These are phyloP conservation scores for Aulostomus chinensis DNA, from an alignment of 2,797 vertebrate species.

Conservation along the genomic window DNA sequence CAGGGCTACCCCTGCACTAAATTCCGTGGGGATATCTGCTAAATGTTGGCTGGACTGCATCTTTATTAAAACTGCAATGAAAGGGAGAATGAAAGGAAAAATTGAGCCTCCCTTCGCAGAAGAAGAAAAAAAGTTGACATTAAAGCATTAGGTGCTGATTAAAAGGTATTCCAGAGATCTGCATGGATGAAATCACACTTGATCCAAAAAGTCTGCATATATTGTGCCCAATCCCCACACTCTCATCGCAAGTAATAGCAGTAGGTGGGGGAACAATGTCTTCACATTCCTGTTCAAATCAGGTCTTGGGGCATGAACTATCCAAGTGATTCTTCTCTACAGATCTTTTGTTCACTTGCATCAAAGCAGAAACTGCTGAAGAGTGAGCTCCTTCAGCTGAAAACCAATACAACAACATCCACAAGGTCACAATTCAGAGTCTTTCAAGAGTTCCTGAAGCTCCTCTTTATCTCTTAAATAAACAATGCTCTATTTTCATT, in stretches of 20 bases:
- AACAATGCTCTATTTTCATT: constrained; percentile 37
- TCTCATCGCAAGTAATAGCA: constrained; percentile 50
- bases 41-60: constrained; percentile 31
- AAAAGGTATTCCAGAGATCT: constrained; percentile 47
- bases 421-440: constrained; percentile 21
- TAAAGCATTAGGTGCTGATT: constrained; percentile 32
- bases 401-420: constrained; percentile 36
- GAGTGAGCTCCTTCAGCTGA: constrained; percentile 26
- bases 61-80: constrained; percentile 43
- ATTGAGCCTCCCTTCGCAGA: constrained; percentile 13
- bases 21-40: constrained; percentile 31
- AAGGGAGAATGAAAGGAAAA: constrained; percentile 11
- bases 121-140: constrained; percentile 13
- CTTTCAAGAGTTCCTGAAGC: constrained; percentile 5
- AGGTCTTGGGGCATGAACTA: constrained; percentile 29
- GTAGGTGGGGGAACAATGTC: constrained; percentile 27
- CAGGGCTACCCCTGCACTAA: not conserved
- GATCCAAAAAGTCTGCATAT: constrained; percentile 52
- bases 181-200: constrained; percentile 47
- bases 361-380: constrained; percentile 49
- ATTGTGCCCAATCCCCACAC: constrained; percentile 44
- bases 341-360: constrained; percentile 55
- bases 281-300: constrained; percentile 44
- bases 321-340: constrained; percentile 25
- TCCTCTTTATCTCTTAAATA: constrained; percentile 3